Evolutionary conservation across 2,888 invertebrate genomes (phyloP), one percentile per base, ranked within the genome.

Genomic region (Drosophila bunnanda): DNA sequence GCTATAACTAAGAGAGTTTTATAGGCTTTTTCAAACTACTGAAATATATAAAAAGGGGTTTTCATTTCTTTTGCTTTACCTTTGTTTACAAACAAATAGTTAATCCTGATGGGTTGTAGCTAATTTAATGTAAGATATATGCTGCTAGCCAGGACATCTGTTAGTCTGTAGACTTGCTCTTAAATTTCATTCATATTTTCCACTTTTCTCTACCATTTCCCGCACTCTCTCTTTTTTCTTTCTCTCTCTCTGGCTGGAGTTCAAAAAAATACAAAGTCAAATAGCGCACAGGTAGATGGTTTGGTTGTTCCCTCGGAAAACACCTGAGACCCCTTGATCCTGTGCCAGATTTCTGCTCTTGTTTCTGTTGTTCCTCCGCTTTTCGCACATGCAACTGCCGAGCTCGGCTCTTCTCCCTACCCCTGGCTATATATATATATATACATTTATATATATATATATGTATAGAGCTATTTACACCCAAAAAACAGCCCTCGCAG

Each of bases 331-430:
- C 64, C 62, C 62, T 46, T 64, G 62, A 64, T 59, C 38, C 58
- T 52, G 22, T 59, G 22, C 28, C 46, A 34, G 30, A 54, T 20
- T 56, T 39, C 32, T 34, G 56, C 56, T 56, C 56, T 46, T 56
- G 60, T 59, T 60, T 41, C 64, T 68, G 54, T 30, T 46, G 36
- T 64, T 64, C 41, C 62, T 79, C 67, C 36, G 36, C 50, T 53
- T 80, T 75, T 74, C 75, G 72, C 76, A 78, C 80, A 76, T 75
- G 80, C 83, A 84, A 74, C 50, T 52, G 32, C 32, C 44, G 25
- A 48, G 39, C 65, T 52, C 56, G 52, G 50, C 34, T 66, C 36
- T n/a, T 25, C 54, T 56, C 55, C 54, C 54, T 30, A 17, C 48
- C 52, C n/a, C 53, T 44, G 52, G 4, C 7, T n/a, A 28, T n/a